A percentile compares a stretch with the other conserved stretches of the same genome.
These are phyloP conservation scores for Mus minutoides DNA, from an alignment of 2,797 vertebrate species.

Conservation along the genomic window DNA sequence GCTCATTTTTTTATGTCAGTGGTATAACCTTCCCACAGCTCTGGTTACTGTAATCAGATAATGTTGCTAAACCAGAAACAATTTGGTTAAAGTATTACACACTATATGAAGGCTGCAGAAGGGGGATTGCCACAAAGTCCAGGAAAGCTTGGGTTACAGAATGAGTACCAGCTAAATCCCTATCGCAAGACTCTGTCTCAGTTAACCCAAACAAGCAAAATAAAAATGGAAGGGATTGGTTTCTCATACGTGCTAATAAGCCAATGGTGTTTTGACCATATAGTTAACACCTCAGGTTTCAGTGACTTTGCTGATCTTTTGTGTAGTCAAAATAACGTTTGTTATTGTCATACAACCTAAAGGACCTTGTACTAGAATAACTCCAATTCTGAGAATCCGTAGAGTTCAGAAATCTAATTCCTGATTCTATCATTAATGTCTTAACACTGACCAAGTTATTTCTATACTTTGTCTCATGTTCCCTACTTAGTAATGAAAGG, in stretches of 20 bases:
- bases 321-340: not conserved
- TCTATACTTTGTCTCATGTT: slow-evolving; percentile 19
- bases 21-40: not conserved
- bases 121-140: not conserved
- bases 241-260: not conserved
- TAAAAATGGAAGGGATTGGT: not conserved
- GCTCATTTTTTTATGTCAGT: not conserved
- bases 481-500: not conserved
- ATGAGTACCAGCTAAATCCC: not conserved
- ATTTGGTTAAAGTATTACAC: not conserved
- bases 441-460: not conserved
- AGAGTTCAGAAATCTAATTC: not conserved
- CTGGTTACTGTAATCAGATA: not conserved
- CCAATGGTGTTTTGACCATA: not conserved
- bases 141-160: not conserved
- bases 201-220: not conserved
- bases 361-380: not conserved
- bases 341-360: not conserved
- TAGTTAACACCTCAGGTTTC: not conserved
- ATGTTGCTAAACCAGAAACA: not conserved
- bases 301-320: slow-evolving; percentile 31
- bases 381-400: not conserved
- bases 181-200: not conserved
- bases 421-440: not conserved
- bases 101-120: not conserved